phyloP scores from a whole-genome alignment of 2,888 invertebrate species.

The Phengaris alcon region DNA sequence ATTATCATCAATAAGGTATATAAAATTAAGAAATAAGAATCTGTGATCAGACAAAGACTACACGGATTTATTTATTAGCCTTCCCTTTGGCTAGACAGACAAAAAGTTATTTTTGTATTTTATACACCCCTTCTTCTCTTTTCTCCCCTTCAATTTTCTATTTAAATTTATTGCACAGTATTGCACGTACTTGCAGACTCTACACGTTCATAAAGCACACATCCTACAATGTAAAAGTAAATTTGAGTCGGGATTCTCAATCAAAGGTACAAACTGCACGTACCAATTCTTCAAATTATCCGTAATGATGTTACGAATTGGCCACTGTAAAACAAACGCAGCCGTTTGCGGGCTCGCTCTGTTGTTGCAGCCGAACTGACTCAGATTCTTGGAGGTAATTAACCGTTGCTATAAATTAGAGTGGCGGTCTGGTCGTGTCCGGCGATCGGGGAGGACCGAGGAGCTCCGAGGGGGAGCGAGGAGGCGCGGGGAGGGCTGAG shows the following conservation, averaged over 20 bases:
- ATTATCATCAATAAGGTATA: background rate
- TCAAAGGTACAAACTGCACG: background rate
- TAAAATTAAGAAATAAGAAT: background rate
- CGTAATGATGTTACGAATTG: conserved; percentile 23
- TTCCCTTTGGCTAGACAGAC: background rate
- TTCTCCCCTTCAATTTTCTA: conserved; percentile 5
- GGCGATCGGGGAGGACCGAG: conserved; percentile 28
- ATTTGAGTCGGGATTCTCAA: background rate
- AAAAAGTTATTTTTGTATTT: background rate
- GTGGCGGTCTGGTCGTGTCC: conserved; percentile 42
- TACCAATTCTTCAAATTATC: conserved; percentile 25
- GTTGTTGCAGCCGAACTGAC: conserved; percentile 48
- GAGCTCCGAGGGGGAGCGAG: background rate
- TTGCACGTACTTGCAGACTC: background rate
- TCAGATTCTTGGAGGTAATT: conserved; percentile 71
- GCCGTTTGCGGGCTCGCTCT: conserved; percentile 20
- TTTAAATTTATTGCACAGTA: conserved; percentile 2
- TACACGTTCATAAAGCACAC: background rate
- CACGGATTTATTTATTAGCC: background rate
- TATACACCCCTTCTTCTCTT: background rate
- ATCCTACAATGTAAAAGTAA: background rate
- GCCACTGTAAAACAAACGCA: conserved; percentile 28
- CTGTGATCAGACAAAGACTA: background rate
- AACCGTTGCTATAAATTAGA: conserved; percentile 71
- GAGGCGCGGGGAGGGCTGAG: background rate